Evolutionary conservation across 2,888 invertebrate species (phyloP), one percentile per base, ranked within the genome.

Genomic region (Philonicus albiceps): DNA sequence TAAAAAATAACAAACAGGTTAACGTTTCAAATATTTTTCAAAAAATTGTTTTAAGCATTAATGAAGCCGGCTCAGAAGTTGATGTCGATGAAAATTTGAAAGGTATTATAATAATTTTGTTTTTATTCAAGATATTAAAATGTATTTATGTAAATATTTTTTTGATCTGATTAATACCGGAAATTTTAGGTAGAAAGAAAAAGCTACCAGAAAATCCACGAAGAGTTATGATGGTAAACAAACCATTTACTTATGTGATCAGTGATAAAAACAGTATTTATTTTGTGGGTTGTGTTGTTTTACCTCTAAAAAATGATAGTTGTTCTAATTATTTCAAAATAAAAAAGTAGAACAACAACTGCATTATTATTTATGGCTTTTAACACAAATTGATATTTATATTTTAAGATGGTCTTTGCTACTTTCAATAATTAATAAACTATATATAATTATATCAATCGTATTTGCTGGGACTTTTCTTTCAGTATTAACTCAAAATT

Each of bases 21-120:
- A 83, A 83, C 34, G 37, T 83, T 64, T 83, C 83, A 7, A 83
- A 83, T 55, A 83, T 83, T 19, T 64, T 83, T 8, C 83, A 83
- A 22, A 83, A 83, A 22, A n/a, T 40, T 7, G 34, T 19, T 34
- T 6, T 83, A 11, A n/a, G 16, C 19, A 22, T 83, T 37, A 40
- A 83, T 37, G 83, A 83, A 64, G 11, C 19, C 19, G 83, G 83
- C 27, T 55, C 37, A 3, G 8, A 34, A 19, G 80, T 49, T n/a
- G 80, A 64, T 64, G 64, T 37, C 7, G 34, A 34, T n/a, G 8
- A 30, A 1, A 34, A 11, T 30, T 19, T 11, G 55, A 13, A 43
- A 83, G 11, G 34, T 64, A n/a, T n/a, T n/a, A n/a, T n/a, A 27
- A 22, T n/a, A 1, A 80, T 11, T 49, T 49, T 22, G n/a, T n/a